Evolutionary conservation across 1,140 invertebrate genomes (phyloP), one percentile per base, ranked within the genome.

Genomic region (Drosophila trapezifrons): DNA sequence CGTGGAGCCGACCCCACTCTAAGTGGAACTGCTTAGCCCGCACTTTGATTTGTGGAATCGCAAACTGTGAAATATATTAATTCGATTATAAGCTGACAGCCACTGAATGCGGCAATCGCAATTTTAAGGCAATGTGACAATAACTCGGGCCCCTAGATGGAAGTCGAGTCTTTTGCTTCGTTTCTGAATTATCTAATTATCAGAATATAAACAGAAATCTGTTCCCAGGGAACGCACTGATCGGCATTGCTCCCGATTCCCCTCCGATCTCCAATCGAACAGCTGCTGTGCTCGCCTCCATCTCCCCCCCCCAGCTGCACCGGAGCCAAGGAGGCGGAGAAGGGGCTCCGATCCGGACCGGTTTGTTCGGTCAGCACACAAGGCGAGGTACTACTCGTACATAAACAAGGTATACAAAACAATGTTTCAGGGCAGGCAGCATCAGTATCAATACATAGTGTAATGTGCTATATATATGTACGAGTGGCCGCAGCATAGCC

Each of bases 351-450:
- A 37, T 22, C 18, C 47, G 62, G 81, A 85, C 82, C 82, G 82
- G 82, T 85, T 85, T 85, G 60, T 62, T 78, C 59, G 70, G 60
- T 32, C 40, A 63, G 46, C 51, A 13, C 32, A 43, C 32, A 43
- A 37, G 59, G 49, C 35, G 29, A 45, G 43, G 47, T 66, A 32
- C 49, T 32, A 32, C 32, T 32, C 10, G 9, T 32, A 32, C 32
- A 52, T 37, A 55, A 29, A 69, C 63, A 54, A 35, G 32, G 55
- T 42, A 72, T 45, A 78, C 79, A 73, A 67, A 70, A 65, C 63
- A 82, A 59, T 80, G 58, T 58, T 49, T 67, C 63, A 49, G 52
- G 43, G 66, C 65, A 71, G 42, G 46, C 52, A 46, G 32, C 32
- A 43, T 0, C 32, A 22, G 55, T 38, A 45, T 40, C 42, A 40